Base-by-base conservation (phyloP, 2,113 vertebrate species). In the Laticauda laticaudata region DNA sequence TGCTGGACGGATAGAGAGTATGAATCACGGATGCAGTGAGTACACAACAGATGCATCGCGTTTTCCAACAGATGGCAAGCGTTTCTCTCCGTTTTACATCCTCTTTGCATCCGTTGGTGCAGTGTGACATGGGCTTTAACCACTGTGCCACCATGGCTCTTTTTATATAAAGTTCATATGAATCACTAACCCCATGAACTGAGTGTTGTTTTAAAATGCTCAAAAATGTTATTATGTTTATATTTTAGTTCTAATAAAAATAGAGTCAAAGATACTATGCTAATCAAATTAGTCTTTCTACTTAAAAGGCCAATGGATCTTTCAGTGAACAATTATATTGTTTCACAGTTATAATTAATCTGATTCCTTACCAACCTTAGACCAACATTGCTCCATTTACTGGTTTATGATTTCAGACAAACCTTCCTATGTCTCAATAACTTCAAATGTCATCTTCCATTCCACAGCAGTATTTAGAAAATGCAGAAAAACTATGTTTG, bases 201-300 rank as follows among this genome's bases (percentile, higher is more conserved):
- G 64, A 56, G 34, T 15, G 0, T 0, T 51, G 2, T 57, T 59
- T 93, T 87, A 34, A 53, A 59, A 92, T 45, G 92, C 59, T n/a
- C 91, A 87, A 20, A 11, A 29, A 43, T 75, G n/a, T 94, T 55
- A 8, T 2, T 85, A 12, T 39, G n/a, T 0, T 69, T 92, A 75
- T 90, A 56, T 81, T 55, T 91, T 89, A 59, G 20, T 18, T 92
- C 87, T 92, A 75, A 48, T n/a, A 94, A 95, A 95, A 85, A 29
- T 39, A 88, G 5, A 29, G 55, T 86, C 21, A 26, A 64, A 26
- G 8, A 57, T 93, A 93, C 85, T 69, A 7, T 0, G 0, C 5
- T 43, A 59, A 81, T 43, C 7, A 5, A 88, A 39, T 53, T 92
- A 10, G 26, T 39, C 1, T 1, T 24, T 0, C 15, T 54, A 88